A percentile compares a stretch with the other conserved stretches of the same genome.
Evolutionary conservation across 2,113 vertebrate genomes (phyloP).

Genomic region (Indicator indicator): DNA sequence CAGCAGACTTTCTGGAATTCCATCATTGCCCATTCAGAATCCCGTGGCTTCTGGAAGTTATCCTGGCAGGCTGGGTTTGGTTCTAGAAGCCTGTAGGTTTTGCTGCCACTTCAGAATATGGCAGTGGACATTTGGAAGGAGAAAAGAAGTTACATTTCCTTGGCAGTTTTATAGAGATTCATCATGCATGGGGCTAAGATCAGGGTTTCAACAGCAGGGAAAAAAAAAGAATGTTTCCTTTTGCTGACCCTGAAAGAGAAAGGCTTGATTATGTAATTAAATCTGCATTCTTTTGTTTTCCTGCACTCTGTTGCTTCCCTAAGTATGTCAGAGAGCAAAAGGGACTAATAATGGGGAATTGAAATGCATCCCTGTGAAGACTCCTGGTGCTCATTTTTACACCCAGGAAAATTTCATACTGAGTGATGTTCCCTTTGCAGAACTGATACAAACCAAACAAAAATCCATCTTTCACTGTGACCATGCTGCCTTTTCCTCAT

Average conservation of each 20-base stretch:
- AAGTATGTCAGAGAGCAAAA: slow-evolving; percentile 30
- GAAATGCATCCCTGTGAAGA: not conserved
- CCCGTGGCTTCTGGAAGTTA: not conserved
- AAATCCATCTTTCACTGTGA: not conserved
- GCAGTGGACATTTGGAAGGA: not conserved
- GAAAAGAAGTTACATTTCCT: not conserved
- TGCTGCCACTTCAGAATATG: not conserved
- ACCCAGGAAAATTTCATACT: not conserved
- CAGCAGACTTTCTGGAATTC: not conserved
- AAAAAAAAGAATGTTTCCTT: not conserved
- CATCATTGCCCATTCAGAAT: not conserved
- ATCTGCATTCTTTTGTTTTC: slow-evolving; percentile 51
- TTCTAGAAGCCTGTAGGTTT: not conserved
- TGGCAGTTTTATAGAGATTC: not conserved
- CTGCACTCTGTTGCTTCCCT: slow-evolving; percentile 31
- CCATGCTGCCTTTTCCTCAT: not conserved
- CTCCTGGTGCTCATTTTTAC: not conserved
- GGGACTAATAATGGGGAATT: slow-evolving; percentile 33
- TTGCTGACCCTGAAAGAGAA: slow-evolving; percentile 29
- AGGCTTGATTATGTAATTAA: slow-evolving; percentile 40
- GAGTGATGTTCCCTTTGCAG: not conserved
- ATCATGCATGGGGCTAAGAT: not conserved
- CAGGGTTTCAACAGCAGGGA: not conserved
- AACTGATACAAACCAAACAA: not conserved
- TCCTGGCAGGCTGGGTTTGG: not conserved